These are phyloP conservation scores for Anguilla pacifica DNA, from an alignment of 2,797 vertebrate species.

Conservation along the genomic window DNA sequence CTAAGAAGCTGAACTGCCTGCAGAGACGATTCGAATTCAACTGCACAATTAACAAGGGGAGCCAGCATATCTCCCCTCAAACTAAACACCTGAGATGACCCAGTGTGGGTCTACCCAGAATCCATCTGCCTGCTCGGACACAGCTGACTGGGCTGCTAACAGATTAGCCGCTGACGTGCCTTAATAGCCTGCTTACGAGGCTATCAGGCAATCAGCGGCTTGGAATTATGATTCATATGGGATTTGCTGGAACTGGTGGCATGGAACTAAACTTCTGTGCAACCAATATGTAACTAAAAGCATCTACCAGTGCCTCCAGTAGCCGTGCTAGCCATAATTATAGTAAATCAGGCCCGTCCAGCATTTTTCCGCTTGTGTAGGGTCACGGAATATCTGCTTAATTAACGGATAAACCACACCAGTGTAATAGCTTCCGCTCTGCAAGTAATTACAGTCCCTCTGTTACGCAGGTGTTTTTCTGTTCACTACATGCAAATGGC, in stretches of 20 bases:
- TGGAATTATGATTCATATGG: neutral
- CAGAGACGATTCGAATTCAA: neutral
- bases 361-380: neutral
- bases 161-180: neutral
- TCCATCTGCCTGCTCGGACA: neutral
- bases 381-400: too few species aligned
- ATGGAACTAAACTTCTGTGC: neutral
- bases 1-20: neutral
- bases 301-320: neutral
- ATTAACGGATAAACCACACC: too few species aligned
- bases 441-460: neutral
- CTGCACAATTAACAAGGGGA: neutral
- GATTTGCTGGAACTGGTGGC: neutral
- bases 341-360: neutral
- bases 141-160: neutral
- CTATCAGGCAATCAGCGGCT: neutral
- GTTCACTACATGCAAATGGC: neutral
- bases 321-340: neutral
- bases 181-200: conserved; percentile 4
- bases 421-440: too few species aligned
- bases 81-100: neutral
- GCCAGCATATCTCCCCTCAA: neutral
- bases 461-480: neutral
- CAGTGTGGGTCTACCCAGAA: neutral
- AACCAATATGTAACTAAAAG: neutral